Evolutionary conservation across 1,140 invertebrate genomes (phyloP).

Genomic region (Elysia chlorotica): DNA sequence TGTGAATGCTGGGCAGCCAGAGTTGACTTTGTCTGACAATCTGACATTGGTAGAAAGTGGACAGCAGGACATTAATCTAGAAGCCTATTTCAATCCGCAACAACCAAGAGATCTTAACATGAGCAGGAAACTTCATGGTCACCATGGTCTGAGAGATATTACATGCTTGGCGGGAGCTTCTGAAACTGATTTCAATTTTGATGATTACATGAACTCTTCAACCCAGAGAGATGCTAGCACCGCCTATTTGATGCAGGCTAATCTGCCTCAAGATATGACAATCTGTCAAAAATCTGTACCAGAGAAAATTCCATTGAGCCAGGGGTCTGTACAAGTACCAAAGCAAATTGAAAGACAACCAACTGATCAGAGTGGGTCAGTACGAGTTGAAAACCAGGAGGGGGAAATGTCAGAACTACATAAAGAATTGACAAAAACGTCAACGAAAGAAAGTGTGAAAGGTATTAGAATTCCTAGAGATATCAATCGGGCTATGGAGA

Average conservation of each 20-base stretch:
- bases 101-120: slow-evolving; percentile 1
- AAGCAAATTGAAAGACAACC: too few relatives aligned
- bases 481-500: slow-evolving; percentile 20
- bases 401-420: slow-evolving; percentile 17
- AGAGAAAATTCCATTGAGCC: neutral
- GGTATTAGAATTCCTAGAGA: slow-evolving; percentile 18
- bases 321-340: too few relatives aligned
- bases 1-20: neutral
- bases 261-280: slow-evolving; percentile 22
- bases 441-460: slow-evolving; percentile 21
- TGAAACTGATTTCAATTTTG: slow-evolving; percentile 20
- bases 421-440: slow-evolving; percentile 19
- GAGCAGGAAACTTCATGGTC: neutral
- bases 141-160: neutral
- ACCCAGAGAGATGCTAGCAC: neutral
- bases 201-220: slow-evolving; percentile 17
- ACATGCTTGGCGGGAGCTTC: neutral
- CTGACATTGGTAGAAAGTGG: neutral
- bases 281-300: slow-evolving; percentile 9
- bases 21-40: slow-evolving; percentile 10
- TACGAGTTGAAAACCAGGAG: neutral
- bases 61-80: slow-evolving; percentile 9
- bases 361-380: neutral
- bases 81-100: slow-evolving; percentile 10
- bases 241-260: slow-evolving; percentile 10